phyloP scores from a whole-genome alignment of 2,888 invertebrate species.

The Luperina nickerlii region DNA sequence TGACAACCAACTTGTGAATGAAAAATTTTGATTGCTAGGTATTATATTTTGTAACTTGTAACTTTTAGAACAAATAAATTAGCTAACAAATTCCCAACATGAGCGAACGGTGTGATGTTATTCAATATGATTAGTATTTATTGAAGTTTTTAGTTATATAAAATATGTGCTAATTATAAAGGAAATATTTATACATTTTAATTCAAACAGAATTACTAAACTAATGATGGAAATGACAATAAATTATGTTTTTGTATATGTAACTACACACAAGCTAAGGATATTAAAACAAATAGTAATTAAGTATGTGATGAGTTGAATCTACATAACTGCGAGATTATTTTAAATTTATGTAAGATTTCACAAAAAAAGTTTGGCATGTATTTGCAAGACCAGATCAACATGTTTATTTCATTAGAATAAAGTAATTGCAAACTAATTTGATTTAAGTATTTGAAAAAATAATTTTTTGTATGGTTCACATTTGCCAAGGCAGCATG shows the following conservation, averaged over 20 bases:
- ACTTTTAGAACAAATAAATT: constrained; percentile 9
- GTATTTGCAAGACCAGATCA: constrained; percentile 7
- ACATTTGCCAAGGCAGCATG: constrained; percentile 18
- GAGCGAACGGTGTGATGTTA: not conserved
- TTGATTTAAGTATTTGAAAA: constrained; percentile 14
- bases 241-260: constrained; percentile 19
- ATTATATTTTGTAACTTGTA: not conserved
- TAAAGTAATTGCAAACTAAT: constrained; percentile 26
- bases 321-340: constrained; percentile 10
- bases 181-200: constrained; percentile 23
- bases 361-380: constrained; percentile 10
- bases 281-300: not conserved
- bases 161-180: constrained; percentile 21
- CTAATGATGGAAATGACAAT: constrained; percentile 39
- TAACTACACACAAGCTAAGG: not conserved
- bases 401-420: constrained; percentile 5
- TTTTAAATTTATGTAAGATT: constrained; percentile 6
- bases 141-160: constrained; percentile 8
- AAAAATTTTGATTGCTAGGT: not conserved
- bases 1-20: not conserved
- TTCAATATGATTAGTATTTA: constrained; percentile 18
- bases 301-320: constrained; percentile 7
- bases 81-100: not conserved
- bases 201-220: constrained; percentile 20
- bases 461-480: constrained; percentile 2